Percentiles rank a stretch among this genome's conserved stretches.
Conservation (phyloP, 1,140 invertebrate genomes). For the Lutraria rhynchaena region DNA sequence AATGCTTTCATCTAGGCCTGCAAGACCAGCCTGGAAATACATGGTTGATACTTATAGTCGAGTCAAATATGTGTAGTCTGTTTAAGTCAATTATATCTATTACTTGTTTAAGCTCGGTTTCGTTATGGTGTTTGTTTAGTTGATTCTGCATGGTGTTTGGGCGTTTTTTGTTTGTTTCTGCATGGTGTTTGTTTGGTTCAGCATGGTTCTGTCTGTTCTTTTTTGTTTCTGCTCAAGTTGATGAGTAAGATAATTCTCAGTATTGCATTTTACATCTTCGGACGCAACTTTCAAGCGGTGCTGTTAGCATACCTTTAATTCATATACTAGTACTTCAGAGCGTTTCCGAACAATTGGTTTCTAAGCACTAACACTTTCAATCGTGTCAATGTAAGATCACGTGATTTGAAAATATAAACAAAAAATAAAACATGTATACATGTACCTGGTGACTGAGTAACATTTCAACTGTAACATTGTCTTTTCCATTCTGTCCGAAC, state of each 20-base stretch:
- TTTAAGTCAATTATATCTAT: too few relatives aligned
- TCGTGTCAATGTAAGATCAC: background rate
- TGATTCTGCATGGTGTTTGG: background rate
- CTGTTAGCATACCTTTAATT: background rate
- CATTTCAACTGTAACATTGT: slow-evolving; percentile 80
- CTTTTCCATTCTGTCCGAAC: slow-evolving; percentile 81
- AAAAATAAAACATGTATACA: background rate
- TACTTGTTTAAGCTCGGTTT: background rate
- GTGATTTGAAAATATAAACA: background rate
- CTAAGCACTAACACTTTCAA: too few relatives aligned
- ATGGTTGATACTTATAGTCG: too few relatives aligned
- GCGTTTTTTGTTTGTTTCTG: background rate
- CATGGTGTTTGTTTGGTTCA: too few relatives aligned
- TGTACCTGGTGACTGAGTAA: slow-evolving; percentile 80
- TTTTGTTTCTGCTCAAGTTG: too few relatives aligned
- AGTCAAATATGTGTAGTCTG: too few relatives aligned
- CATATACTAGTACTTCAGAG: background rate
- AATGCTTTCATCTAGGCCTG: background rate
- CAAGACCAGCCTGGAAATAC: slow-evolving; percentile 39
- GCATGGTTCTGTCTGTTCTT: too few relatives aligned
- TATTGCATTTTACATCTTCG: background rate
- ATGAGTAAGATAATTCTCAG: too few relatives aligned
- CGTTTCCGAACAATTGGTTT: too few relatives aligned
- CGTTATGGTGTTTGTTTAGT: background rate
- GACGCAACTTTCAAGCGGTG: background rate